Conservation (phyloP, 2,888 invertebrate species). For the Melieria picta region DNA sequence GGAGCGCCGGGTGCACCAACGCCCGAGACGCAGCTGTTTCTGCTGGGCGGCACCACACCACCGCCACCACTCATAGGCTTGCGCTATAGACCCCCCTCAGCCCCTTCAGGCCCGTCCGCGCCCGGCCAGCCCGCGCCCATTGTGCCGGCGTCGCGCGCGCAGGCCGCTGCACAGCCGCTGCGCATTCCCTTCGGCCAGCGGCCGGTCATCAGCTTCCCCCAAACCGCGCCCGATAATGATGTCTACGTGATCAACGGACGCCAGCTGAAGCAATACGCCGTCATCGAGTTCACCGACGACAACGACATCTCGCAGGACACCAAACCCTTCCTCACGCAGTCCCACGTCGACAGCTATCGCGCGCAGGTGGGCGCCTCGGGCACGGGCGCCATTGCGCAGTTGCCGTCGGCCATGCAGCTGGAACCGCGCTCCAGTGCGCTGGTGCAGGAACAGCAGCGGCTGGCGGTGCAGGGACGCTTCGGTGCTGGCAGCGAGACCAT, state of each 20-base stretch:
- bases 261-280: constrained; percentile 64
- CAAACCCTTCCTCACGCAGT: constrained; percentile 53
- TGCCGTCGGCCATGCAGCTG: constrained; percentile 43
- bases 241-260: constrained; percentile 60
- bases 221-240: constrained; percentile 38
- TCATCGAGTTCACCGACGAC: constrained; percentile 62
- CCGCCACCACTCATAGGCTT: neutral
- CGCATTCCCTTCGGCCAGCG: constrained; percentile 57
- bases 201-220: constrained; percentile 47
- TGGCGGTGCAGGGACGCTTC: constrained; percentile 45
- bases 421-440: constrained; percentile 50
- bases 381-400: constrained; percentile 40
- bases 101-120: constrained; percentile 7
- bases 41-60: neutral
- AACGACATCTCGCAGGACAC: constrained; percentile 60
- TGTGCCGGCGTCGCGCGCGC: constrained; percentile 22
- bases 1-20: neutral
- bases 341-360: constrained; percentile 53
- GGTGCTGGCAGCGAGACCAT: constrained; percentile 49
- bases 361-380: constrained; percentile 51
- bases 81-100: constrained; percentile 4
- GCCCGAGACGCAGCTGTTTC: neutral
- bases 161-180: constrained; percentile 42
- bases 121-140: constrained; percentile 27
- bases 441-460: constrained; percentile 47